These are phyloP conservation scores for Vicugna pacos DNA, from an alignment of 2,113 vertebrate genomes.

Conservation along the genomic window DNA sequence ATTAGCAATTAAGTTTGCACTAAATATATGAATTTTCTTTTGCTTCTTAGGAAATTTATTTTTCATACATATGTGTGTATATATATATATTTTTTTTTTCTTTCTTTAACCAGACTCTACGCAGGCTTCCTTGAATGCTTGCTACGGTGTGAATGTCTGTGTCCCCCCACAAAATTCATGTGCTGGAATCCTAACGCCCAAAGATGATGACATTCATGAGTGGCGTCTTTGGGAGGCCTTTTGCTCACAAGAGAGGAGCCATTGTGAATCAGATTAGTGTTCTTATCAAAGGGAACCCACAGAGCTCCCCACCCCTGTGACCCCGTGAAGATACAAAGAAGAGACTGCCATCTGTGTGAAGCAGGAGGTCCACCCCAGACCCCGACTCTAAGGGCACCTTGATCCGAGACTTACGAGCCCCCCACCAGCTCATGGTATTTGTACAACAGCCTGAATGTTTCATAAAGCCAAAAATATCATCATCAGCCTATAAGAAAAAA, in stretches of 20 bases:
- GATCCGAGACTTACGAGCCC: not conserved
- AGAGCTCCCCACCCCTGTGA: not conserved
- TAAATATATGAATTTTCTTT: not conserved
- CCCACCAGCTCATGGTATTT: not conserved
- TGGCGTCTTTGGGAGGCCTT: not conserved
- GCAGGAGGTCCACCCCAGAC: not conserved
- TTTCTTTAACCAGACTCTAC: not conserved
- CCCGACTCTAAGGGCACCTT: not conserved
- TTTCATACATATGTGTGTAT: not conserved
- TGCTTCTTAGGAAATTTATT: not conserved
- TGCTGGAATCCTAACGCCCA: not conserved
- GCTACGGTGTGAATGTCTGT: not conserved
- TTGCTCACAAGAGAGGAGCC: not conserved
- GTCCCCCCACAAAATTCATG: not conserved
- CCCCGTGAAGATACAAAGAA: rapidly evolving
- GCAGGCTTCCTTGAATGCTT: not conserved
- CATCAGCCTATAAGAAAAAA: not conserved
- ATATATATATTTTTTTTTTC: not conserved
- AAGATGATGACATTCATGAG: not conserved
- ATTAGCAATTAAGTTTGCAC: not conserved
- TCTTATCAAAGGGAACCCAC: not conserved
- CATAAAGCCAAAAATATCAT: not conserved
- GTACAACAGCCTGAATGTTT: not conserved
- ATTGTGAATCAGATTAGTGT: not conserved
- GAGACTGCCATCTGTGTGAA: not conserved